Evolutionary conservation across 53 echinoderm and acorn worm species (phyloP).

Genomic region (Echinarachnius parma): DNA sequence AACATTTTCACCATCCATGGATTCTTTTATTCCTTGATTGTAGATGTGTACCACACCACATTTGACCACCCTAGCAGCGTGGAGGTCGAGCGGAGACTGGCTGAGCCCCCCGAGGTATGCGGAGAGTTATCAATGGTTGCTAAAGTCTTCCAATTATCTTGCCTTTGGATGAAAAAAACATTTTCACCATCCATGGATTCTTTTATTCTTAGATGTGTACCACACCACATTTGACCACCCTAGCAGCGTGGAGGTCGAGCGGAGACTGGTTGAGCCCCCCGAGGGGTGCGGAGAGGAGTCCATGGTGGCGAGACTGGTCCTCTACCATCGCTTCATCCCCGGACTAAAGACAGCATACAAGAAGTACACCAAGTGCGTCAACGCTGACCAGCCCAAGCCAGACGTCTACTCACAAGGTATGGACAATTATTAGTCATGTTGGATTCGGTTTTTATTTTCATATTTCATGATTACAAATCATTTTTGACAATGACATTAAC

Average conservation of each 20-base stretch:
- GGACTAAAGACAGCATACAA: conserved; percentile 64
- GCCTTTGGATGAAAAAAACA: no score
- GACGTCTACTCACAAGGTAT: conserved; percentile 97
- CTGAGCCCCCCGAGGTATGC: conserved; percentile 86
- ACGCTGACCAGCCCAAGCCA: conserved; percentile 95
- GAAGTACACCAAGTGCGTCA: conserved; percentile 69
- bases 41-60: conserved; percentile 98
- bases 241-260: conserved; percentile 69
- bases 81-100: conserved; percentile 78
- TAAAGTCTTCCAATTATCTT: no score
- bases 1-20: background rate
- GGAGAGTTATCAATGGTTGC: conserved; percentile 76
- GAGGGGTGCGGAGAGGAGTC: conserved; percentile 85
- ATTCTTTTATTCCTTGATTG: no score
- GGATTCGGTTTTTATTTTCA: no score
- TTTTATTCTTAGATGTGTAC: conserved; percentile 78
- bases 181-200: no score
- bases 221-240: conserved; percentile 99
- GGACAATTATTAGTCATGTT: no score
- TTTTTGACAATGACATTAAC: no score
- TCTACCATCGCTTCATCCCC: conserved; percentile 72
- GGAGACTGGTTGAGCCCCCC: conserved; percentile 79
- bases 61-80: conserved; percentile 85
- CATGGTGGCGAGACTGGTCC: conserved; percentile 70
- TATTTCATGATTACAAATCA: no score